These are phyloP conservation scores for Phataginus tetradactyla DNA, from an alignment of 2,797 vertebrate genomes.

Conservation along the genomic window DNA sequence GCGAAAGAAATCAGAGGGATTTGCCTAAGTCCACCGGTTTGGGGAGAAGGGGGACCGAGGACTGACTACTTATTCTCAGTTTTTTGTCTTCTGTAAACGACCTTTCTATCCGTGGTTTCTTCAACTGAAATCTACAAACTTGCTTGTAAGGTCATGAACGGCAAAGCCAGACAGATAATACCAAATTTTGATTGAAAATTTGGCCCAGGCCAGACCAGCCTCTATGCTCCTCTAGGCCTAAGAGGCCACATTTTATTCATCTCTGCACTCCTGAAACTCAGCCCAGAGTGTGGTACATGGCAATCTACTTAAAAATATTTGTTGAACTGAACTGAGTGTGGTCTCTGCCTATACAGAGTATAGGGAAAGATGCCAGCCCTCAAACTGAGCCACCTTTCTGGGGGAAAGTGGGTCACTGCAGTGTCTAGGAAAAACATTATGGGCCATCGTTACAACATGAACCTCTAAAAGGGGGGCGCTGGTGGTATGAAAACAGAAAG, in stretches of 20 bases:
- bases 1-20: neutral
- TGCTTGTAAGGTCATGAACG: neutral
- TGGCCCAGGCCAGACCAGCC: neutral
- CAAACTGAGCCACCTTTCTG: neutral
- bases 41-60: neutral
- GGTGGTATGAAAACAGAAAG: neutral
- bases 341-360: accelerated
- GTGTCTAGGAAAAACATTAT: accelerated
- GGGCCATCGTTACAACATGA: accelerated
- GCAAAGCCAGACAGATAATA: neutral
- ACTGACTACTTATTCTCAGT: neutral
- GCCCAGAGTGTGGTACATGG: accelerated
- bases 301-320: neutral
- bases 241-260: neutral
- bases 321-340: neutral
- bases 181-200: too few relatives aligned
- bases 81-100: neutral
- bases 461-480: neutral
- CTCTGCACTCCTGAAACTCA: neutral
- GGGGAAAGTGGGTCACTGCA: accelerated
- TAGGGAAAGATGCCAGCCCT: neutral
- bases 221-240: neutral
- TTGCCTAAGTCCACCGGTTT: neutral
- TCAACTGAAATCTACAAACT: neutral
- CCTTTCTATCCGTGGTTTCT: neutral